phyloP scores from a whole-genome alignment of 2,888 invertebrate genomes.

The Drosophila helvetica region DNA sequence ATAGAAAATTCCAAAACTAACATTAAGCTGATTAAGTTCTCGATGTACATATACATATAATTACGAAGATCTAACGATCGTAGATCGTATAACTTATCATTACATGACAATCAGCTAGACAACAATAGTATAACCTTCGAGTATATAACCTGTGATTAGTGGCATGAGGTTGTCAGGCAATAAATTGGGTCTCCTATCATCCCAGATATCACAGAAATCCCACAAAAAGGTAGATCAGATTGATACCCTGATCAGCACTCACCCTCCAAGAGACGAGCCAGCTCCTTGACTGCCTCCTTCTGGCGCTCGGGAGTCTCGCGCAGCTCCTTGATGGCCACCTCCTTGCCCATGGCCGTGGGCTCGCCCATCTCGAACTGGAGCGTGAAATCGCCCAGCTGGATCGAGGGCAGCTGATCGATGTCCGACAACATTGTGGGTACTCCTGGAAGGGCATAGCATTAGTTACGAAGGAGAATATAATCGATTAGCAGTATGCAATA shows the following conservation, averaged over 20 bases:
- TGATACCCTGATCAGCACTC: conserved; percentile 48
- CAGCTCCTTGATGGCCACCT: conserved; percentile 88
- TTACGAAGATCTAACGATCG: neutral
- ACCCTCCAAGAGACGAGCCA: conserved; percentile 87
- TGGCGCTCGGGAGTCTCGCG: conserved; percentile 89
- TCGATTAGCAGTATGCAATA: conserved; percentile 15
- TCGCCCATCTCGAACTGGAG: conserved; percentile 88
- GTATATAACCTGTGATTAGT: conserved; percentile 16
- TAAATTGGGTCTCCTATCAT: neutral
- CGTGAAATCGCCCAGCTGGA: conserved; percentile 87
- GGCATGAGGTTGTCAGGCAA: conserved; percentile 11
- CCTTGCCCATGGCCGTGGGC: conserved; percentile 86
- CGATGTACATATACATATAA: conserved; percentile 14
- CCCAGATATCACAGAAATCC: neutral
- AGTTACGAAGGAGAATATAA: neutral
- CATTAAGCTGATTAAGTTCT: neutral
- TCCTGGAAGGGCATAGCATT: conserved; percentile 83
- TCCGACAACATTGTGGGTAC: conserved; percentile 90
- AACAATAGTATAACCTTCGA: neutral
- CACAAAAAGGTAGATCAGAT: neutral
- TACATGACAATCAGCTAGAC: neutral
- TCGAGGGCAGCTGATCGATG: conserved; percentile 87
- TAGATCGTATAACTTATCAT: neutral
- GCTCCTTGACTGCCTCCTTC: conserved; percentile 86
- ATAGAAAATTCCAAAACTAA: neutral